A percentile compares a stretch with the other conserved stretches of the same genome.
These are phyloP conservation scores for Brachionus angularis DNA, from an alignment of 1,140 invertebrate species.

Conservation along the genomic window DNA sequence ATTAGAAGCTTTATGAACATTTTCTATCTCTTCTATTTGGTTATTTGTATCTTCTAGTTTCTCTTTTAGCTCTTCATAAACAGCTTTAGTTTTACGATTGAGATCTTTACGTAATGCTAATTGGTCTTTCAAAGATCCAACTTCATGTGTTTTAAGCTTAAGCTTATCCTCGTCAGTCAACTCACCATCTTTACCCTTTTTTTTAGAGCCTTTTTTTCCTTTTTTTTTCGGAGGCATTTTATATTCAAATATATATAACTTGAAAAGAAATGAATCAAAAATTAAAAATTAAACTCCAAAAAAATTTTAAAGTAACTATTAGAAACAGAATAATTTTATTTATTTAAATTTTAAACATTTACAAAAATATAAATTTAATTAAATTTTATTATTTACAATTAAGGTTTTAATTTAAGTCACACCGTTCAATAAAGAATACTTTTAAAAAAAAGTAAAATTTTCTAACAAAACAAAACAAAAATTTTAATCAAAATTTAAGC, in stretches of 20 bases:
- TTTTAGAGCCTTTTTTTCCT: conserved; percentile 18
- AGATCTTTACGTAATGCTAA: conserved; percentile 26
- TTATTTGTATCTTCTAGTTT: conserved; percentile 14
- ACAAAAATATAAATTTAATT: too few species aligned
- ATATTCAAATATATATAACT: too few species aligned
- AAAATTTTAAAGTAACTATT: too few species aligned
- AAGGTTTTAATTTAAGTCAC: too few species aligned
- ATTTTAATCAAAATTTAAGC: conserved; percentile 33
- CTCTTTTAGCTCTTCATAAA: conserved; percentile 35
- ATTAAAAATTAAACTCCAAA: too few species aligned
- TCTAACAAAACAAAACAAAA: too few species aligned
- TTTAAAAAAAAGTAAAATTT: too few species aligned
- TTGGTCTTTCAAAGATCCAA: conserved; percentile 31
- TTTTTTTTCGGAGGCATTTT: conserved; percentile 41
- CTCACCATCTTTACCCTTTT: conserved; percentile 37
- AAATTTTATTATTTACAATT: too few species aligned
- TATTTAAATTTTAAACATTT: too few species aligned
- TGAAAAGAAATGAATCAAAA: too few species aligned
- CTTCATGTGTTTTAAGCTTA: conserved; percentile 34
- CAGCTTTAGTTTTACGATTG: conserved; percentile 19
- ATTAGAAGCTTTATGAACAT: conserved; percentile 24
- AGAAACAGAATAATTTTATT: too few species aligned
- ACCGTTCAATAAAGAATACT: too few species aligned
- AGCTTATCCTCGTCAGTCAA: conserved; percentile 40
- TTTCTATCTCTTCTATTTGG: conserved; percentile 41